A percentile compares a stretch with the other conserved stretches of the same genome.
These are phyloP conservation scores for Symphodus melops DNA, from an alignment of 2,113 vertebrate genomes.

Conservation along the genomic window DNA sequence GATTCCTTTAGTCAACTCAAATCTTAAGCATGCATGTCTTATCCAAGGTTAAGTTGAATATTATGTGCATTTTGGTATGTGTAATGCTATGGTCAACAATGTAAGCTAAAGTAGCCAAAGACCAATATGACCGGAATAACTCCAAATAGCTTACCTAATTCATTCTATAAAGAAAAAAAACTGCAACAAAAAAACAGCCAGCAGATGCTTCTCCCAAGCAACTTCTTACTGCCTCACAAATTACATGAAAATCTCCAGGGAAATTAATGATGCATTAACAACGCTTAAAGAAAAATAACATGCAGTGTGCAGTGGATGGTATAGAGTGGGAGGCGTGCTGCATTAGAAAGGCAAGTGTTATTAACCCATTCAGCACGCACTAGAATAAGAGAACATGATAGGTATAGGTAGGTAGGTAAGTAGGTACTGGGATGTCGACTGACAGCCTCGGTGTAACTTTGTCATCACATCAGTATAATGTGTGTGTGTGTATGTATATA, in stretches of 20 bases:
- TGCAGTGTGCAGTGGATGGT: background rate
- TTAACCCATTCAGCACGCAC: background rate
- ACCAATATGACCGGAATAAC: too few species aligned
- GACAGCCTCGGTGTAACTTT: too few species aligned
- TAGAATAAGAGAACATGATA: background rate
- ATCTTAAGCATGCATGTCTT: background rate
- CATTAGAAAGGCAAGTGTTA: background rate
- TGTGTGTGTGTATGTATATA: too few species aligned
- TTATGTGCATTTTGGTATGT: background rate
- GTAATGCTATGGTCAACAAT: background rate
- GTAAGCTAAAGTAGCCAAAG: background rate
- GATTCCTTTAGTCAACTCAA: constrained; percentile 12
- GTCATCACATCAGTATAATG: too few species aligned
- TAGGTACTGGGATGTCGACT: background rate
- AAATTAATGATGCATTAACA: constrained; percentile 25
- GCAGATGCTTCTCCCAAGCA: constrained; percentile 9
- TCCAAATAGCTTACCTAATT: background rate
- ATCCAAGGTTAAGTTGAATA: background rate
- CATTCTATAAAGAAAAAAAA: background rate
- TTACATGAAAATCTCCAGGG: constrained; percentile 21
- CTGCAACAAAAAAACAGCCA: background rate
- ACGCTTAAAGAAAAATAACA: background rate
- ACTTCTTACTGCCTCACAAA: constrained; percentile 8
- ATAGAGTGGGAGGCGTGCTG: background rate
- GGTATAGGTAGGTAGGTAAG: too few species aligned